These are phyloP conservation scores for Saguinus imperator DNA, from an alignment of 2,113 vertebrate species.

Conservation along the genomic window DNA sequence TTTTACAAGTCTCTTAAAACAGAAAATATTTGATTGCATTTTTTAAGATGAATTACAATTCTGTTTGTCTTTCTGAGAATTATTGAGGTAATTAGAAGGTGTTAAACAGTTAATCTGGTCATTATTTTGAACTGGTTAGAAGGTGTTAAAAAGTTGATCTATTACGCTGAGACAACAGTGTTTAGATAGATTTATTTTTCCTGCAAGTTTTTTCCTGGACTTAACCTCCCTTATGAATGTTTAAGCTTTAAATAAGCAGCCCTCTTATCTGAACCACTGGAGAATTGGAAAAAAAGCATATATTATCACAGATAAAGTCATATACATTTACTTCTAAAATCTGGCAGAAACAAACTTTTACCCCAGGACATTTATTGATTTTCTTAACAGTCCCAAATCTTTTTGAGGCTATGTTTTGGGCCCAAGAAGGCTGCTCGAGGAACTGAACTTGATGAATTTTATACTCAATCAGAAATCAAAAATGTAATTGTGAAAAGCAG, in stretches of 20 bases:
- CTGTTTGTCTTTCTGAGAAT: not conserved
- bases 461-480: not conserved
- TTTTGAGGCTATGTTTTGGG: not conserved
- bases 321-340: slow-evolving; percentile 22
- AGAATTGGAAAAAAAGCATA: not conserved
- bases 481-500: not conserved
- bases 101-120: not conserved
- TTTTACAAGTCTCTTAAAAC: slow-evolving; percentile 2
- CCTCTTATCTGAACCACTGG: not conserved
- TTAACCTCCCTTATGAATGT: not conserved
- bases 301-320: not conserved
- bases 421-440: not conserved
- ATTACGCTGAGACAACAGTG: not conserved
- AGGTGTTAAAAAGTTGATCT: not conserved
- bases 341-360: not conserved
- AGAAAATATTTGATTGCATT: slow-evolving; percentile 20
- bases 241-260: slow-evolving; percentile 38
- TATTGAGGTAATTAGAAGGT: not conserved
- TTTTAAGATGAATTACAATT: slow-evolving; percentile 4
- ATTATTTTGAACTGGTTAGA: not conserved
- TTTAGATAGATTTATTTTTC: slow-evolving; percentile 24
- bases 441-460: not conserved
- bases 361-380: not conserved
- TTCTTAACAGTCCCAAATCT: not conserved
- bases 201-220: not conserved